These are phyloP conservation scores for Synanthedon myopaeformis DNA, from an alignment of 2,888 invertebrate species.

Conservation along the genomic window DNA sequence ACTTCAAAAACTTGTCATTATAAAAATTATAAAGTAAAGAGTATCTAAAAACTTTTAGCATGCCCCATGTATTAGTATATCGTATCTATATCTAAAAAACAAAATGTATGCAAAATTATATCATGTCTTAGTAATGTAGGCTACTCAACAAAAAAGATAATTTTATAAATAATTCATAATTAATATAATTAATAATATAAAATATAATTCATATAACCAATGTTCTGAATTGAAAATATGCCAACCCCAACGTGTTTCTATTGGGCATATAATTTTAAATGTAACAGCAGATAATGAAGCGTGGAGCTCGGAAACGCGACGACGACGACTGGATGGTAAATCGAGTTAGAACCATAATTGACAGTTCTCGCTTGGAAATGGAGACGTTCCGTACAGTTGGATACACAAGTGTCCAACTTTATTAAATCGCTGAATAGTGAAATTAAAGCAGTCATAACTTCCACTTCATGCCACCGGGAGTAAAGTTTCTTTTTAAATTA, in stretches of 20 bases:
- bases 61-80: no score
- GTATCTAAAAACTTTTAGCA: no score
- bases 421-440: no score
- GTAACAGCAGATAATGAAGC: background rate
- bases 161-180: no score
- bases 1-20: no score
- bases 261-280: background rate
- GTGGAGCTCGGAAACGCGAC: background rate
- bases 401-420: background rate
- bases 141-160: background rate
- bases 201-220: background rate
- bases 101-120: background rate
- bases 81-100: background rate
- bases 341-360: conserved; percentile 2
- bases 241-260: background rate
- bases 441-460: no score
- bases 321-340: background rate
- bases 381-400: background rate
- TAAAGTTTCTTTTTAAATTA: no score
- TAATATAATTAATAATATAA: no score
- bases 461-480: no score
- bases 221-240: background rate
- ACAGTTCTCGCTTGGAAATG: background rate
- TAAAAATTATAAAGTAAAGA: no score
- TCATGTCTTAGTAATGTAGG: background rate